Evolutionary conservation across 2,888 invertebrate species (phyloP), one percentile per base, ranked within the genome.

Genomic region (Ethmia dodecea): DNA sequence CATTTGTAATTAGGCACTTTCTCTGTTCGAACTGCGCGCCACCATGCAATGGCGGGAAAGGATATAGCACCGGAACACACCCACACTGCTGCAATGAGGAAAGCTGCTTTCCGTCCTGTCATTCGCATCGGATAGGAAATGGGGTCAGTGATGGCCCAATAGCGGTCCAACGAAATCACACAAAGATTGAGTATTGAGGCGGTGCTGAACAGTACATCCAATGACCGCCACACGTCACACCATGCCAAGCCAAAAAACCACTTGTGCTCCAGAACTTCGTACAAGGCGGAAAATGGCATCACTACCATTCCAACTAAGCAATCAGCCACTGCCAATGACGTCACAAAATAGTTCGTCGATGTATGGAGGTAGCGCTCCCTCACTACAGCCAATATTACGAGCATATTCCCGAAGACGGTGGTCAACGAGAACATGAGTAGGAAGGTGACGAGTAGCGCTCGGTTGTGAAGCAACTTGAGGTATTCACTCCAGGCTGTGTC

Each of bases 71-170:
- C 94, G 9, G 98, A 97, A 71, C 98, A 97, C 22, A 98, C 90
- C 99, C 99, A 99, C 4, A 99, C 98, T 5, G 94, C 92, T 0
- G 94, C 94, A 43, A 99, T 98, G 5, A 98, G 89, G 14, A 94
- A 89, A 3, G 92, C 93, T 0, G 98, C 97, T 38, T 95, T 89
- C 39, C 92, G 90, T 26, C 94, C 91, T 14, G 96, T 97, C 96
- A 99, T 98, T 45, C 93, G 89, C 86, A 94, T 95, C 1, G 98
- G 97, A 79, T 99, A 99, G 30, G 96, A 95, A 50, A 99, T 97
- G 0, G 99, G 99, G 79, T 99, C 98, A 9, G 97, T 98, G 44
- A 99, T 99, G 28, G 99, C 99, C 98, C 98, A 98, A 77, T 99
- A 99, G 11, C 98, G 91, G 72, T 98, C 98, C 57, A 98, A 73